Evolutionary conservation across 2,888 invertebrate genomes (phyloP).

Genomic region (Drosophila paucipuncta): DNA sequence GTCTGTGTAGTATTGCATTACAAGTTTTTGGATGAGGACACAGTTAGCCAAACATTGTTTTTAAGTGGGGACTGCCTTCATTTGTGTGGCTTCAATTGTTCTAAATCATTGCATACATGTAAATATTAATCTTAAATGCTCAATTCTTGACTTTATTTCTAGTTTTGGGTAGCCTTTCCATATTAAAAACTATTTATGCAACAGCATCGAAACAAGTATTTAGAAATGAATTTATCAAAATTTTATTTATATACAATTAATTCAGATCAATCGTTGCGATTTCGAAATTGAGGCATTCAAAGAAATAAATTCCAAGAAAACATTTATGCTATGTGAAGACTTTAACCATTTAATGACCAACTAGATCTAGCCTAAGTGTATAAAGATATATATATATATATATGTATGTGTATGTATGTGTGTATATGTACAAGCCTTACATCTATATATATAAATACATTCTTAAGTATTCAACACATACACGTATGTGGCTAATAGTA

Average conservation of each 20-base stretch:
- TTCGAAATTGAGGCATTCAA: constrained; percentile 39
- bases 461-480: constrained; percentile 54
- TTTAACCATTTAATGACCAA: constrained; percentile 19
- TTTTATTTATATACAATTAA: constrained; percentile 37
- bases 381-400: constrained; percentile 1
- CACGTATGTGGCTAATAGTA: constrained; percentile 56
- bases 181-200: constrained; percentile 46
- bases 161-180: constrained; percentile 42
- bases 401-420: constrained; percentile 18
- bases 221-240: constrained; percentile 10
- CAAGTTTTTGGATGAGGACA: constrained; percentile 41
- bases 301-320: constrained; percentile 53
- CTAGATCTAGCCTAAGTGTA: constrained; percentile 14
- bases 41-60: constrained; percentile 35
- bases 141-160: constrained; percentile 38
- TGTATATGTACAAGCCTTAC: constrained; percentile 58
- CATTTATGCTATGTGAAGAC: constrained; percentile 52
- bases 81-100: constrained; percentile 55
- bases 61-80: constrained; percentile 10
- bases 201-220: constrained; percentile 55
- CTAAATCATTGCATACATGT: constrained; percentile 43
- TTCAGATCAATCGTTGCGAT: constrained; percentile 53
- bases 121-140: constrained; percentile 21
- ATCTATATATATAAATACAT: constrained; percentile 49
- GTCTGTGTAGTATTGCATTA: constrained; percentile 49